Percentiles rank a stretch among this genome's conserved stretches.
phyloP scores from a whole-genome alignment of 2,113 vertebrate species.

The Gallinago media region DNA sequence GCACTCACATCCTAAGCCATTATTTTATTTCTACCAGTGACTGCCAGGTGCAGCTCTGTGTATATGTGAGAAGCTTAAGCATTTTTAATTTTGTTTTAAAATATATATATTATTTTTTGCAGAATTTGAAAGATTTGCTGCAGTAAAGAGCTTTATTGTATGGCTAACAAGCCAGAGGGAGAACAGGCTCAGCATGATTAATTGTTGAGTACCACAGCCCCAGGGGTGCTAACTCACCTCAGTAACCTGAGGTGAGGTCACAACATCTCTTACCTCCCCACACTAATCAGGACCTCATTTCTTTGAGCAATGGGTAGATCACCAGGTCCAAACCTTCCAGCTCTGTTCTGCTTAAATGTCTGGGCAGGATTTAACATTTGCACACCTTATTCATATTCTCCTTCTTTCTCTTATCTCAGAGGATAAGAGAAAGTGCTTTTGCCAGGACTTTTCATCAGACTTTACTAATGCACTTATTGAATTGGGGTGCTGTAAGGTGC shows the following conservation, averaged over 20 bases:
- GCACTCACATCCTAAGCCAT: not conserved
- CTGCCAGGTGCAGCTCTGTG: not conserved
- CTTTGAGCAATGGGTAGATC: not conserved
- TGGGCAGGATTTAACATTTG: not conserved
- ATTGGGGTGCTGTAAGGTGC: not conserved
- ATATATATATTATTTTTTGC: not conserved
- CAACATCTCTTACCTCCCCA: not conserved
- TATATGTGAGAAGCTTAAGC: not conserved
- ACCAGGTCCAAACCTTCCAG: not conserved
- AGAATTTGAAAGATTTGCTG: not conserved
- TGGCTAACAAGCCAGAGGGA: not conserved
- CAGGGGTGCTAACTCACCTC: not conserved
- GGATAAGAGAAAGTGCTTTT: not conserved
- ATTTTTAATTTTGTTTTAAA: not conserved
- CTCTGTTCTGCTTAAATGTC: not conserved
- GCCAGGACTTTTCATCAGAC: not conserved
- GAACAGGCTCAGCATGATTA: not conserved
- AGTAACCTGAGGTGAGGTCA: not conserved
- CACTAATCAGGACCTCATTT: not conserved
- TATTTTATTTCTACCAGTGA: not conserved
- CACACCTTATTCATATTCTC: not conserved
- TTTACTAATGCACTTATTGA: not conserved
- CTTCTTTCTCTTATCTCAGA: not conserved
- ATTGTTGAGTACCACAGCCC: not conserved
- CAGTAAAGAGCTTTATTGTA: constrained; percentile 9